phyloP scores from a whole-genome alignment of 2,113 vertebrate genomes.

The Cacatua alba region DNA sequence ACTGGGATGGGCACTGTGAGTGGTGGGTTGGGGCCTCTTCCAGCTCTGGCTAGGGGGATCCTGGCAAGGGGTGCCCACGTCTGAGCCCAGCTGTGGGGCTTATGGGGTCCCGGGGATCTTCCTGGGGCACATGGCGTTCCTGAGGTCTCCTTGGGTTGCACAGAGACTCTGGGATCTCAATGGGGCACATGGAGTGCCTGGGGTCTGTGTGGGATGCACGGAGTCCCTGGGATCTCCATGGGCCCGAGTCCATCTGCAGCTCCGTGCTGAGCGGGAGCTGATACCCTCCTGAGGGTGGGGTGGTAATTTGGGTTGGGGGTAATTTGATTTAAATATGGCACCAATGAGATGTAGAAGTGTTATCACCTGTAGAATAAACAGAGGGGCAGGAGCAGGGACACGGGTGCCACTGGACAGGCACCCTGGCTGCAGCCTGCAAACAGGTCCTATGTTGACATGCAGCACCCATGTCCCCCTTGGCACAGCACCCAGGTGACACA shows the following conservation, averaged over 20 bases:
- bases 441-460: background rate
- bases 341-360: background rate
- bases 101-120: background rate
- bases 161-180: background rate
- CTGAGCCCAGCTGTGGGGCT: background rate
- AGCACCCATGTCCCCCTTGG: background rate
- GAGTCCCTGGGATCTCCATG: background rate
- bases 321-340: background rate
- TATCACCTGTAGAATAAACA: background rate
- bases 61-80: background rate
- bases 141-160: background rate
- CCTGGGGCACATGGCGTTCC: background rate
- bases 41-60: background rate
- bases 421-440: background rate
- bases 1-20: background rate
- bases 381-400: background rate
- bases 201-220: background rate
- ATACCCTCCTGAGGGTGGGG: background rate
- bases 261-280: background rate
- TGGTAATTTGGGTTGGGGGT: background rate
- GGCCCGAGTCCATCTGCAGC: background rate
- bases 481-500: background rate
- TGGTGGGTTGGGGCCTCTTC: background rate
- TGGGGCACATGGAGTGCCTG: background rate
- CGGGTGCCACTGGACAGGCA: rapidly evolving